Conservation (phyloP, 2,888 invertebrate species). For the Poecilobothrus nobilitatus region DNA sequence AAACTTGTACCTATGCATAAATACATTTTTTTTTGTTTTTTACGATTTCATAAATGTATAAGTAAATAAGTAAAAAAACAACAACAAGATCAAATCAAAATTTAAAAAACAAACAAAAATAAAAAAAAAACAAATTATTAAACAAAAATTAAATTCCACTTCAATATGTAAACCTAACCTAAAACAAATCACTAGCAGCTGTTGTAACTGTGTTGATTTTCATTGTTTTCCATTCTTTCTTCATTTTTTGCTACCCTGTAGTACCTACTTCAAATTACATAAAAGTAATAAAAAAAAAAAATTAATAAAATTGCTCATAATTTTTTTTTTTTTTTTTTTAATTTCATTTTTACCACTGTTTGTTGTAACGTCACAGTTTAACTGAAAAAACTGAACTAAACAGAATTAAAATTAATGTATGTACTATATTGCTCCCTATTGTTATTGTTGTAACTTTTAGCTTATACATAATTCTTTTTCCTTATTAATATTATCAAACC, state of each 20-base stretch:
- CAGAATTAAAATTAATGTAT: neutral
- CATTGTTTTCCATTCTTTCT: neutral
- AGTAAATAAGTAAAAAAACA: neutral
- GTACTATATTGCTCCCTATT: neutral
- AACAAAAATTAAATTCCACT: neutral
- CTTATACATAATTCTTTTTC: neutral
- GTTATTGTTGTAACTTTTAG: neutral
- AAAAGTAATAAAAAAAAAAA: no score
- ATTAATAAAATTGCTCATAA: no score
- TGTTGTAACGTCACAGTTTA: no score
- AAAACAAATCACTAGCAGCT: constrained; percentile 1
- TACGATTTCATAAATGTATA: no score
- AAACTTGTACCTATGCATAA: no score
- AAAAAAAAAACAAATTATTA: no score
- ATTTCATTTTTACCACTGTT: no score
- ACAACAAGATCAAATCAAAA: neutral
- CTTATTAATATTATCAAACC: neutral
- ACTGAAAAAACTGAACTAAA: neutral
- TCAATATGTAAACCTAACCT: constrained; percentile 6
- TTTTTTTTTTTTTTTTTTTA: neutral
- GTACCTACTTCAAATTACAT: neutral
- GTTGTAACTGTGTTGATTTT: neutral
- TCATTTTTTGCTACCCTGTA: neutral
- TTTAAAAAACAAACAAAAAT: neutral
- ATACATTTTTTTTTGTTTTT: no score